Base-by-base conservation (phyloP, 2,113 vertebrate species). In the Cricetomys ansorgei region DNA sequence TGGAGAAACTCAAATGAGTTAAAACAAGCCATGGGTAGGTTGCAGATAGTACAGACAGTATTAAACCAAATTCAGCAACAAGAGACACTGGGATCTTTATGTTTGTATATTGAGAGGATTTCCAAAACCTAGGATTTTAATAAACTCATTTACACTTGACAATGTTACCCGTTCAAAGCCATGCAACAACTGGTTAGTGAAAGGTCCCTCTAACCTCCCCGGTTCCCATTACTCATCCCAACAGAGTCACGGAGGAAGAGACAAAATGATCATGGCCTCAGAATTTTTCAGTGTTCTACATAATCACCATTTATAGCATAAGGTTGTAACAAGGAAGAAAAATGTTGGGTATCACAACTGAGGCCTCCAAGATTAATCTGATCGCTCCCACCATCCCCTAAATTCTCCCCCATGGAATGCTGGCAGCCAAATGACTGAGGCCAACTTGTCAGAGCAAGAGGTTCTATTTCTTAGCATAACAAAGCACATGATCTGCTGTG, bases 401-500 rank as follows among this genome's bases (percentile, higher is more conserved):
- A 16, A 13, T 17, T 86, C 70, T 79, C 21, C 19, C 64, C 83
- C 0, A 21, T 57, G 40, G 4, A 95, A 92, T 1, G 88, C 90
- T 81, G 1, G 8, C 64, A 89, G 19, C 40, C 65, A 89, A 94
- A 85, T 23, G 76, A 48, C 43, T 91, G 64, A 83, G 83, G 29
- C 25, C n/a, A 50, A 81, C 48, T 48, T 81, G 45, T 75, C 59
- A 67, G 79, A 91, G 6, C 37, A 53, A 75, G 67, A 43, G 72
- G 83, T 50, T 23, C 25, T 59, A n/a, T 50, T 94, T 91, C 92
- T 94, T 94, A 96, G 94, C 0, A 34, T 94, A 89, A 94, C 64
- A 95, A 97, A 97, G 96, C 76, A 97, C 40, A 96, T 65, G 93
- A 98, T 37, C 95, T 96, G 89, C 96, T 96, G 96, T 86, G 84